Conservation (phyloP, 2,888 invertebrate genomes). For the Agelastica alni region DNA sequence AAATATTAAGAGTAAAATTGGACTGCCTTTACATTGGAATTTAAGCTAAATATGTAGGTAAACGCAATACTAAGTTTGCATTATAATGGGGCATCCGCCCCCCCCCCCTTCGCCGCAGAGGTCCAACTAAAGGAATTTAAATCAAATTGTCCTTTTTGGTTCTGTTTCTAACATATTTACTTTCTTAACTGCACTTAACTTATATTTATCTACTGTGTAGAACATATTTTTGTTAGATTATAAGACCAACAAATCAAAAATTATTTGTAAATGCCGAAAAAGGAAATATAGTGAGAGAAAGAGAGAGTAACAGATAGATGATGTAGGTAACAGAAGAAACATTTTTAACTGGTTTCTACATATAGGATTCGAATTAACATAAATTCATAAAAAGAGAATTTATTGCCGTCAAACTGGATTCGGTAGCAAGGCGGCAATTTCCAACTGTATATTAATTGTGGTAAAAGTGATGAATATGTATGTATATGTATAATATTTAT, state of each 20-base stretch:
- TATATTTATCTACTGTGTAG: conserved; percentile 29
- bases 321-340: conserved; percentile 12
- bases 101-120: too few species aligned
- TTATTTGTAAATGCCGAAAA: too few species aligned
- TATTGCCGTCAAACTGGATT: conserved; percentile 55
- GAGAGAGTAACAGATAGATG: conserved; percentile 7
- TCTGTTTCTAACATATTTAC: conserved; percentile 15
- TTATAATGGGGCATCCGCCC: too few species aligned
- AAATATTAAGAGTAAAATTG: too few species aligned
- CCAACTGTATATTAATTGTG: conserved; percentile 52
- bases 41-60: too few species aligned
- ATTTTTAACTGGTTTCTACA: conserved; percentile 40
- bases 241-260: conserved; percentile 9
- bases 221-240: conserved; percentile 23
- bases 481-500: too few species aligned
- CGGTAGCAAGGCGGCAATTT: conserved; percentile 52
- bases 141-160: conserved; percentile 7
- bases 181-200: conserved; percentile 10
- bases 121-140: too few species aligned
- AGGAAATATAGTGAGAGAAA: conserved; percentile 2
- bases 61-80: too few species aligned
- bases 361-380: conserved; percentile 47
- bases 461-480: conserved; percentile 41
- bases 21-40: too few species aligned
- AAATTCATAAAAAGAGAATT: conserved; percentile 53